Base-by-base conservation (phyloP, 2,113 vertebrate genomes). In the Ochotona princeps region DNA sequence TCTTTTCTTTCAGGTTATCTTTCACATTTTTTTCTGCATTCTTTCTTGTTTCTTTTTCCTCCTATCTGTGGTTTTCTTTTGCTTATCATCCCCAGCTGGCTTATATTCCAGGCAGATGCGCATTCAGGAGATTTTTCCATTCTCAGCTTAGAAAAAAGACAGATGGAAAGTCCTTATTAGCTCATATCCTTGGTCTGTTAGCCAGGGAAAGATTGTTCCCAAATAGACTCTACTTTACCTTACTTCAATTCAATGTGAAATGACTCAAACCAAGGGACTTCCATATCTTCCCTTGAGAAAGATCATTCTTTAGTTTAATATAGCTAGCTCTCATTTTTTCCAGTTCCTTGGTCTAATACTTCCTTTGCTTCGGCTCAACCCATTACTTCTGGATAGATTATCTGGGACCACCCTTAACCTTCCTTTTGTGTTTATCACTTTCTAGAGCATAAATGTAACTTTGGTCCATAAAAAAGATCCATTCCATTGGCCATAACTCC, bases 191-290 rank as follows among this genome's bases (percentile, higher is more conserved):
- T 78, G 35, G 35, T 88, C 74, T 92, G 20, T 23, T 10, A 83
- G 66, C 47, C 47, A 75, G 44, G 79, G 78, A 87, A 92, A 54
- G 8, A 51, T 65, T 96, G 35, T 15, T 87, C 63, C 76, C 18
- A 80, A 83, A 82, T 81, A 78, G 49, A 83, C 63, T 87, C 66
- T 90, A 94, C n/a, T 92, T 91, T 92, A 75, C 38, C 60, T 89
- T 93, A 91, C 30, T 87, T 75, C 44, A 78, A 15, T 76, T 89
- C 57, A 90, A 72, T 67, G 21, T 87, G 78, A 90, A 92, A 87
- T 95, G 47, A 95, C 32, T 90, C 86, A 92, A 95, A 90, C 67
- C 47, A 79, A 92, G 38, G 8, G 38, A 75, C 73, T 87, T 90
- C 76, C 25, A 67, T 28, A 57, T 28, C 51, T 86, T 86, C 67